Evolutionary conservation across 2,113 vertebrate genomes (phyloP).

Genomic region (Eublepharis macularius): DNA sequence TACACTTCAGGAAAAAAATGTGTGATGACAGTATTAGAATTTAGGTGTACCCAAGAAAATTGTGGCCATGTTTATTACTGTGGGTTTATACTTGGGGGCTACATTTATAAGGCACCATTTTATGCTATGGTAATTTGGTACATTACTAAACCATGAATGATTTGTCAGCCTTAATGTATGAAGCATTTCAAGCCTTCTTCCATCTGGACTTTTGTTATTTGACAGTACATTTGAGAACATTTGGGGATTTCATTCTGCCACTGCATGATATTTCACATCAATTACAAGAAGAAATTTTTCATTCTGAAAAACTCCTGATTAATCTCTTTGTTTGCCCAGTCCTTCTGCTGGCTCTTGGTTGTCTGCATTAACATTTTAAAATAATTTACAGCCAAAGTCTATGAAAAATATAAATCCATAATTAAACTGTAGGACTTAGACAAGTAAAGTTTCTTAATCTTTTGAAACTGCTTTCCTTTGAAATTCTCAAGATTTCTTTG

Average conservation of each 20-base stretch:
- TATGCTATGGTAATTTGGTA: slow-evolving; percentile 48
- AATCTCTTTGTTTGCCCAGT: slow-evolving; percentile 60
- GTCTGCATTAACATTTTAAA: slow-evolving; percentile 57
- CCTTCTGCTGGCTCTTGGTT: slow-evolving; percentile 51
- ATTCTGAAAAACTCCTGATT: slow-evolving; percentile 56
- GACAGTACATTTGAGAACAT: slow-evolving; percentile 46
- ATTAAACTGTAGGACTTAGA: slow-evolving; percentile 41
- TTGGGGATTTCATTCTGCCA: slow-evolving; percentile 39
- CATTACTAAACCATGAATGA: slow-evolving; percentile 59
- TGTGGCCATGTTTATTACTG: slow-evolving; percentile 17
- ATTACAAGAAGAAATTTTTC: slow-evolving; percentile 53
- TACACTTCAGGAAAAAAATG: slow-evolving; percentile 30
- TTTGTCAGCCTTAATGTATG: slow-evolving; percentile 50
- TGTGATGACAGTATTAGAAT: background rate
- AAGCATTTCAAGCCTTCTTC: slow-evolving; percentile 54
- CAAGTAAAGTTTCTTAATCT: slow-evolving; percentile 40
- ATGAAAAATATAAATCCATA: slow-evolving; percentile 60
- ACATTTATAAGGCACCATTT: slow-evolving; percentile 48
- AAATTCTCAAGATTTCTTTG: slow-evolving; percentile 46
- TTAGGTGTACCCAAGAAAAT: slow-evolving; percentile 24
- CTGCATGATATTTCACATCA: slow-evolving; percentile 31
- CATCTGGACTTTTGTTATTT: slow-evolving; percentile 57
- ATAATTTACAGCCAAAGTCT: slow-evolving; percentile 54
- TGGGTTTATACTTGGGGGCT: slow-evolving; percentile 43
- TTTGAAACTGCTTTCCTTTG: slow-evolving; percentile 50